Conservation (phyloP, 2,888 invertebrate species). For the Heterodera filipjevi region DNA sequence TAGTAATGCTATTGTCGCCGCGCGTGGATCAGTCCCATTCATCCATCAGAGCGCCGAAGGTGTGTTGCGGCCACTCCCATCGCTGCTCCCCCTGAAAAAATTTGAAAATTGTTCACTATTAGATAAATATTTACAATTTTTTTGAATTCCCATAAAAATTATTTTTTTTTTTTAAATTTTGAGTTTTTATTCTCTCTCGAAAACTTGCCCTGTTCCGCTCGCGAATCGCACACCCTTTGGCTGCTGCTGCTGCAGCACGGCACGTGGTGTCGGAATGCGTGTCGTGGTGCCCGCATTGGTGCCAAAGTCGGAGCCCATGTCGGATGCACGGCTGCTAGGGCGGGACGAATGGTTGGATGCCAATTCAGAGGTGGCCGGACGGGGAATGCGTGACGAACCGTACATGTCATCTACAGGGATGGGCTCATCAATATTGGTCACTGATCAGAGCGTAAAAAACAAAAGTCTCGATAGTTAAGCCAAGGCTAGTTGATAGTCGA, state of each 20-base stretch:
- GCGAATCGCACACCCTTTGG: conserved; percentile 8
- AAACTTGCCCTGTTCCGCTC: not conserved
- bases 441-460: no score
- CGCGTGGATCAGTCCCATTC: not conserved
- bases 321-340: conserved; percentile 51
- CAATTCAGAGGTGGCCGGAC: conserved; percentile 33
- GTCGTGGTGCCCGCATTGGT: not conserved
- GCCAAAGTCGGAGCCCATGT: conserved; percentile 29
- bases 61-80: not conserved
- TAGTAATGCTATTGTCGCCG: no score
- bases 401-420: conserved; percentile 22
- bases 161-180: no score
- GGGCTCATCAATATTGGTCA: not conserved
- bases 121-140: no score
- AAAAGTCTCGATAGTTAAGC: no score
- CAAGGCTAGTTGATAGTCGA: no score
- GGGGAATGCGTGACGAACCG: conserved; percentile 39
- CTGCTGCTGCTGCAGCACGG: no score
- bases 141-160: no score
- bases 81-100: not conserved
- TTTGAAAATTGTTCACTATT: no score
- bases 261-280: conserved; percentile 3
- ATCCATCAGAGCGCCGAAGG: not conserved
- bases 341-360: conserved; percentile 37
- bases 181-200: not conserved